phyloP scores from a whole-genome alignment of 2,113 vertebrate species.

The Aleadryas rufinucha region DNA sequence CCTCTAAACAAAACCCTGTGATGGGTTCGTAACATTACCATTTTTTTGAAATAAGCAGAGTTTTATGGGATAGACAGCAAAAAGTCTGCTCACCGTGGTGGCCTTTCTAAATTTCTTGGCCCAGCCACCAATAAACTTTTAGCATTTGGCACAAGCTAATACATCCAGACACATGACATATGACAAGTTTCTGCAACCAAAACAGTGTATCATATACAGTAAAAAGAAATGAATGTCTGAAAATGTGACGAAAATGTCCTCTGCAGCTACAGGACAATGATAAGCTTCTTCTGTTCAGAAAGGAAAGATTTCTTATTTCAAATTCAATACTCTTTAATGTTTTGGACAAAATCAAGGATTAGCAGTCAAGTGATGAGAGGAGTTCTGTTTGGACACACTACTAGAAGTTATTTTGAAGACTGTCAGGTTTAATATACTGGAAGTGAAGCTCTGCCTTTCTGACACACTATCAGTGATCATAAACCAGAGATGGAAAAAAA shows the following conservation, averaged over 20 bases:
- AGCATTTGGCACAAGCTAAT: background rate
- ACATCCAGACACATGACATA: background rate
- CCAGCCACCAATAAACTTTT: background rate
- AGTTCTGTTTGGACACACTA: background rate
- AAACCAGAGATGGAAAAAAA: background rate
- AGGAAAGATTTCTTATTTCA: background rate
- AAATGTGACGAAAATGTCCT: background rate
- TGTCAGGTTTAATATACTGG: background rate
- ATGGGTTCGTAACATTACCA: accelerated
- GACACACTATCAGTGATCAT: background rate
- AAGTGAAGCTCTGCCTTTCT: background rate
- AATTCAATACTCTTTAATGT: background rate
- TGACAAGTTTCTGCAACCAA: background rate
- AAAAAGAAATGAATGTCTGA: background rate
- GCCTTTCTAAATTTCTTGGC: background rate
- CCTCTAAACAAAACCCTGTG: background rate
- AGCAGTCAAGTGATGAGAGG: background rate
- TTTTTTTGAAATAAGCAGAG: background rate
- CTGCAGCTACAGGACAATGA: background rate
- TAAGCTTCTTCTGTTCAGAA: background rate
- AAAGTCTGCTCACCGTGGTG: accelerated
- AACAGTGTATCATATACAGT: background rate
- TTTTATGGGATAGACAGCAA: background rate
- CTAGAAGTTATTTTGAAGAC: background rate
- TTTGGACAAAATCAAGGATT: background rate